Base-by-base conservation (phyloP, 2,888 invertebrate genomes). In the Macaria liturata region DNA sequence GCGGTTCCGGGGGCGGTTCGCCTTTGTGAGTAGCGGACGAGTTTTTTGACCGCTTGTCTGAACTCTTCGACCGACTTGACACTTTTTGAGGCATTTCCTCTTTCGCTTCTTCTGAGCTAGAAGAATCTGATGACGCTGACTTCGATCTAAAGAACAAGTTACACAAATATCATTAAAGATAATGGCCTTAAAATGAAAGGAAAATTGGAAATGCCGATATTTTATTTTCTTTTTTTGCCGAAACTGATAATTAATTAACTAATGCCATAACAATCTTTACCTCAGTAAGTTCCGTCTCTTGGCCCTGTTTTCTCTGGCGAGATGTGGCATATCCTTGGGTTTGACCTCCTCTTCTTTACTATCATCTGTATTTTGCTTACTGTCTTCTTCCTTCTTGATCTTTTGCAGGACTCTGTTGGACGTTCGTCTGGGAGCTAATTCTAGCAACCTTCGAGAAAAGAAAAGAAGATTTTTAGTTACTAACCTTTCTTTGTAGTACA, bases 351-450 rank as follows among this genome's bases (percentile, higher is more conserved):
- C 89, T 54, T 92, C 84, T 63, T 83, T 84, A 57, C 64, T 75
- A 64, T 87, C 84, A 72, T 83, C 80, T 64, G 83, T 72, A 57
- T 72, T 78, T 54, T 84, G 87, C 62, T 87, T 87, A 30, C 73
- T 77, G 57, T 87, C 90, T 60, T 91, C 91, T 72, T 93, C 91
- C 34, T 55, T 60, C 32, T 93, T 93, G 61, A 91, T 91, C 78
- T 93, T 93, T 78, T 94, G 93, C 66, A 94, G 93, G 50, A 95
- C 92, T 49, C 96, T 90, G 69, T 93, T 93, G 0, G 95, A 95
- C 31, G 94, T 93, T 49, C 96, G 89, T n/a, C 95, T 88, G 4
- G 95, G 95, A 57, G 94, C 93, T 72, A 94, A 91, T 74, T 95
- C 95, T 70, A 95, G 80, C 74, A 94, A 86, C 80, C 94, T 92